These are phyloP conservation scores for Stylophora pistillata DNA, from an alignment of 64 coral and sea anemone species.

Conservation along the genomic window DNA sequence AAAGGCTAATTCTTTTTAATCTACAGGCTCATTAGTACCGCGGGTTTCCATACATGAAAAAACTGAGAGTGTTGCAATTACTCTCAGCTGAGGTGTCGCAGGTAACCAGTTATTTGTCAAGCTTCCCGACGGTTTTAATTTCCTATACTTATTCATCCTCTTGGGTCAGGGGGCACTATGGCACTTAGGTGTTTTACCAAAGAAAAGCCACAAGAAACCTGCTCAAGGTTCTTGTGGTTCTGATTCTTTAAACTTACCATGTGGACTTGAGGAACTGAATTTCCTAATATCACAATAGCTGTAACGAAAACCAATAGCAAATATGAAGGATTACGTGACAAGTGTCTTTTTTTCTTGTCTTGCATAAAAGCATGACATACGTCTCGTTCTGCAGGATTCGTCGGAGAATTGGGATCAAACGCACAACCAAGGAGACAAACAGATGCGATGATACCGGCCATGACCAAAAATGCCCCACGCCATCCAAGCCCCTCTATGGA, in stretches of 20 bases:
- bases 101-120: too few species aligned
- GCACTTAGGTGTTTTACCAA: background rate
- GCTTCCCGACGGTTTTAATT: too few species aligned
- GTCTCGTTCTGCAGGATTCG: background rate
- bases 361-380: background rate
- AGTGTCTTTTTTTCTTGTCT: background rate
- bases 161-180: too few species aligned
- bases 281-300: background rate
- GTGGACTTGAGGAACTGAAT: background rate
- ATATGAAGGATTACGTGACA: background rate
- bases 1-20: too few species aligned
- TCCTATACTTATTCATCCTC: too few species aligned
- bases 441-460: conserved; percentile 31
- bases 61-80: too few species aligned
- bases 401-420: conserved; percentile 49
- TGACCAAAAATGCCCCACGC: conserved; percentile 35
- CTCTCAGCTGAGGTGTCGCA: too few species aligned
- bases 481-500: conserved; percentile 11
- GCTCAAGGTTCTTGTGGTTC: background rate
- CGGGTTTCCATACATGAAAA: too few species aligned
- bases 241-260: background rate
- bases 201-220: background rate
- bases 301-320: background rate
- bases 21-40: too few species aligned
- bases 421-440: conserved; percentile 33